Percentiles rank a stretch among this genome's conserved stretches.
Evolutionary conservation across 2,113 vertebrate genomes (phyloP).

Genomic region (Larimichthys crocea): DNA sequence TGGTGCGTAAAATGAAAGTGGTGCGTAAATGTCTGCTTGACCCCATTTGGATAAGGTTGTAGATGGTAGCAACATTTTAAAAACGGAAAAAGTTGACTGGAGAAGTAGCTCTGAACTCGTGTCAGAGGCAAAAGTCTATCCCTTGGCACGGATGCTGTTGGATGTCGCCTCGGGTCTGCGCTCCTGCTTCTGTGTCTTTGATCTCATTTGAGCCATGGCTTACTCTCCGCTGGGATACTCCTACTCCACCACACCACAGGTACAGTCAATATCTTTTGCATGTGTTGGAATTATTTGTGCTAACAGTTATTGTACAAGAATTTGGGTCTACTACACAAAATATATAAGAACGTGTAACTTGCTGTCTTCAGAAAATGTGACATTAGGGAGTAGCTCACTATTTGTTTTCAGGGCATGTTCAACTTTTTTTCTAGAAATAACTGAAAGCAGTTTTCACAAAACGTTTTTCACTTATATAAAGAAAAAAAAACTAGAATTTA

Average conservation of each 20-base stretch:
- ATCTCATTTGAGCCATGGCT: slow-evolving; percentile 89
- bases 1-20: slow-evolving; percentile 54
- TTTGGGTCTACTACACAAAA: neutral
- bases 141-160: slow-evolving; percentile 62
- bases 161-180: slow-evolving; percentile 46
- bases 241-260: slow-evolving; percentile 94
- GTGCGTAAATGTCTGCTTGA: slow-evolving; percentile 59
- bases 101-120: slow-evolving; percentile 21
- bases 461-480: neutral
- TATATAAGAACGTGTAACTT: neutral
- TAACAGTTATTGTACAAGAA: neutral
- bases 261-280: slow-evolving; percentile 69
- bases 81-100: neutral
- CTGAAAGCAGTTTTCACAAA: neutral
- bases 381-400: neutral
- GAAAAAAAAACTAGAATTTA: neutral
- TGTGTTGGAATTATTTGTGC: neutral
- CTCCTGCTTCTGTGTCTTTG: slow-evolving; percentile 43
- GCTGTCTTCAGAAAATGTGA: neutral
- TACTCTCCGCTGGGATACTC: slow-evolving; percentile 97
- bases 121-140: neutral
- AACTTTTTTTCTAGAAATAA: neutral
- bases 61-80: neutral
- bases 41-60: slow-evolving; percentile 30
- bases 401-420: neutral